These are phyloP conservation scores for Trogon surrucura DNA, from an alignment of 2,113 vertebrate species.

Conservation along the genomic window DNA sequence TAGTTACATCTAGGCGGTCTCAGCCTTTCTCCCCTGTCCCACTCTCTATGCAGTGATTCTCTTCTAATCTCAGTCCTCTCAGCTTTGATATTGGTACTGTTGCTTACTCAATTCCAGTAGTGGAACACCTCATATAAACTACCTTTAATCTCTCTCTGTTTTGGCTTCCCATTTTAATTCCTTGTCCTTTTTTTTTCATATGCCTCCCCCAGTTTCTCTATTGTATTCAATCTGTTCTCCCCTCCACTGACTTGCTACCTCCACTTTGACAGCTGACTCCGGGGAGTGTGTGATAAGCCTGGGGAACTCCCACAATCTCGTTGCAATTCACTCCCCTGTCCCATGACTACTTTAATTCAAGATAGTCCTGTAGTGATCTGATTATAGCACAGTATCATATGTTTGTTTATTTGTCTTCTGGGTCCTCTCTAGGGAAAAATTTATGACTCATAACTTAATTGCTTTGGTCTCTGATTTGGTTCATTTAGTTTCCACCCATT, in stretches of 20 bases:
- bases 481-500: not conserved
- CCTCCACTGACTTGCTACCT: not conserved
- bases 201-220: not conserved
- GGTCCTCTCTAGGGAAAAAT: not conserved
- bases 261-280: not conserved
- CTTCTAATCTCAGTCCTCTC: not conserved
- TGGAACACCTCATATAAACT: not conserved
- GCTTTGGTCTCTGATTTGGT: not conserved
- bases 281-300: too few relatives aligned
- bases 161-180: not conserved
- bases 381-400: not conserved
- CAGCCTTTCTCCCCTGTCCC: not conserved
- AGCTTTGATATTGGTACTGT: accelerated
- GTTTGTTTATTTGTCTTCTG: not conserved
- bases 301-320: too few relatives aligned
- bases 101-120: not conserved
- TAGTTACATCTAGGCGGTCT: not conserved
- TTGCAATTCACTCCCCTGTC: too few relatives aligned
- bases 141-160: not conserved
- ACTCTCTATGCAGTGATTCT: not conserved
- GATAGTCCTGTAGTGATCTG: not conserved
- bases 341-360: not conserved
- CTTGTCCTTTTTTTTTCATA: not conserved
- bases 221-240: not conserved
- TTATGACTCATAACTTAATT: conserved; percentile 8